Base-by-base conservation (phyloP, 1,140 invertebrate species). In the Thrips palmi region DNA sequence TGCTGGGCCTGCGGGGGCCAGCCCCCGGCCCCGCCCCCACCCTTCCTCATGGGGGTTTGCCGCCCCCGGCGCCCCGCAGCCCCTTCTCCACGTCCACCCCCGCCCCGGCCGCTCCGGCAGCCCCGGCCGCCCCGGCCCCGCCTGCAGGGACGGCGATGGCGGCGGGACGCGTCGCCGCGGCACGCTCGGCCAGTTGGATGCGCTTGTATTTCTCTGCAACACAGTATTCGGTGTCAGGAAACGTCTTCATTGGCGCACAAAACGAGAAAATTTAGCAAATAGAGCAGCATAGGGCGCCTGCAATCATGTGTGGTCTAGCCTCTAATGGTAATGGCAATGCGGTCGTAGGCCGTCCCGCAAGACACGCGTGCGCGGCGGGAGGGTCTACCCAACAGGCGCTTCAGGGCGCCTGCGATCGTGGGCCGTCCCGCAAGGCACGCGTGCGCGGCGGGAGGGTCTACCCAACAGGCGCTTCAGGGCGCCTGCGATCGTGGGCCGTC, bases 141-240 rank as follows among this genome's bases (percentile, higher is more conserved):
- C n/a, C n/a, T n/a, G n/a, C n/a, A n/a, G n/a, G n/a, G 21, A 43
- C 20, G 6, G 29, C 32, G 7, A 37, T 23, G 6, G 22, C 14
- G 10, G 11, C 7, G n/a, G 18, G 20, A n/a, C 30, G 27, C 2
- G 33, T 18, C 11, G n/a, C 8, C 2, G 25, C 27, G 12, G 28
- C 33, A 15, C 33, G 33, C 24, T 43, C 41, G 14, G 41, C 41
- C 12, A 40, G n/a, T 20, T 33, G 22, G 10, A 43, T 34, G 10
- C 41, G 12, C 22, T 29, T 39, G 18, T 43, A 8, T 21, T 40
- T 43, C 20, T 25, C 41, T 43, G 41, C 11, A 42, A 41, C n/a
- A 4, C 6, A 21, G 17, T 30, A 19, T 29, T 23, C 24, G 7
- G 21, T 12, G 8, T 19, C 37, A 11, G 4, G 5, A 7, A 10